phyloP scores from a whole-genome alignment of 2,888 invertebrate species.

The Nasonia oneida region DNA sequence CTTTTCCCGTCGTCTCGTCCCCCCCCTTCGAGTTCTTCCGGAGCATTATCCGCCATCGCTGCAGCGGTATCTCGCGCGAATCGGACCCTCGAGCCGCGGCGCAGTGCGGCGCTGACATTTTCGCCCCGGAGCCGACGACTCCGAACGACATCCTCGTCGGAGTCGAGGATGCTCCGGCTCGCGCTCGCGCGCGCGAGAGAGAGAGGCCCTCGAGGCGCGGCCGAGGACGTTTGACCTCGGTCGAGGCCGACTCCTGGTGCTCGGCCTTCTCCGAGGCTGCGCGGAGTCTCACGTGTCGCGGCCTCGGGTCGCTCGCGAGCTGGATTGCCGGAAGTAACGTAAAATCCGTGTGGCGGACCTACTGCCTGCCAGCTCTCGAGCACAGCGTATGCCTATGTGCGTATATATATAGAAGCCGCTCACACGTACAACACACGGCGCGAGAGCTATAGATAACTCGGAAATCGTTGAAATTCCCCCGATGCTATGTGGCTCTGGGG shows the following conservation, averaged over 20 bases:
- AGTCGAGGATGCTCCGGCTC: neutral
- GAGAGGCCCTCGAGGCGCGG: neutral
- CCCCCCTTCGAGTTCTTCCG: neutral
- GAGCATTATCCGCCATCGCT: conserved; percentile 6
- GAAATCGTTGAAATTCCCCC: conserved; percentile 68
- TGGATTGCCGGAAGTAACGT: conserved; percentile 79
- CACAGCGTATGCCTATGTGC: conserved; percentile 13
- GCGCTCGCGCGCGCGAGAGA: neutral
- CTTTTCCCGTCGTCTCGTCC: neutral
- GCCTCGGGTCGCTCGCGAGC: conserved; percentile 16
- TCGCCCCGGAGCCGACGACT: neutral
- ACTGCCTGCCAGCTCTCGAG: conserved; percentile 7
- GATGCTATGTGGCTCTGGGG: conserved; percentile 41
- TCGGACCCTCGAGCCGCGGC: neutral
- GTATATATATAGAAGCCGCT: conserved; percentile 43
- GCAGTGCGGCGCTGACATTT: neutral
- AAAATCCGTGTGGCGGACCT: conserved; percentile 70
- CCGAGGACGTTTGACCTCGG: neutral
- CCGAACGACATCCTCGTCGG: neutral
- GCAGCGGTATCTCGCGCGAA: neutral
- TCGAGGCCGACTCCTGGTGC: conserved; percentile 57
- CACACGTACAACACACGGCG: conserved; percentile 36
- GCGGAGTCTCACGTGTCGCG: conserved; percentile 46
- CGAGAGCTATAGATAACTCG: conserved; percentile 70
- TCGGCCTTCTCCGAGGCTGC: neutral